Base-by-base conservation (phyloP, 1,140 invertebrate genomes). In the Magallana gigas region DNA sequence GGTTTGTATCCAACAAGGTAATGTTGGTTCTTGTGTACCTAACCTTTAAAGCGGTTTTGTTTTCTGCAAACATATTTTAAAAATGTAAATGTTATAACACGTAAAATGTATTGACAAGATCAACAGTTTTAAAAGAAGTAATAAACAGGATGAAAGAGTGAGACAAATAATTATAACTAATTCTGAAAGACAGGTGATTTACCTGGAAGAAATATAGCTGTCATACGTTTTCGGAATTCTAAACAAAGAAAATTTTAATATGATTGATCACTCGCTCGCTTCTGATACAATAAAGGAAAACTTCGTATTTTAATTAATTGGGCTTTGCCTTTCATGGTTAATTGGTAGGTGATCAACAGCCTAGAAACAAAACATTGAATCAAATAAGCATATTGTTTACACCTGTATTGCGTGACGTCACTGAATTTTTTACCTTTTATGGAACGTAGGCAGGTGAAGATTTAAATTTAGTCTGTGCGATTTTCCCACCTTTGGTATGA, bases 381-480 rank as follows among this genome's bases (percentile, higher is more conserved):
- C 36, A 48, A 48, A 5, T 48, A 48, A 48, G 36, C 36, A 48
- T 48, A 64, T 23, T 71, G 8, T 76, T 76, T 76, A 76, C 9
- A 29, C 23, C 68, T 76, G 23, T 29, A 76, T 29, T 16, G 18
- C 12, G 23, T 76, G 68, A 76, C 68, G 68, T 76, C 68, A 76
- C 36, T 4, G 11, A 62, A 12, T 16, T 8, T 11, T 29, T 76
- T 36, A 23, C 68, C 18, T 76, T 76, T 48, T 76, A 29, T 76
- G 18, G 9, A 12, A 76, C 9, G 9, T 76, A 23, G 68, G 8
- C 68, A 76, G 68, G 68, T 76, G 68, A 14, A 16, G 60, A 62
- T 62, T 76, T 76, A 76, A 76, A 76, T 76, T 76, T 76, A 76
- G 68, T 29, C 23, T 12, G 23, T 29, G 6, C 11, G 23, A 76